Evolutionary conservation across 2,888 invertebrate species (phyloP), one percentile per base, ranked within the genome.

Genomic region (Polymixis lichenea): DNA sequence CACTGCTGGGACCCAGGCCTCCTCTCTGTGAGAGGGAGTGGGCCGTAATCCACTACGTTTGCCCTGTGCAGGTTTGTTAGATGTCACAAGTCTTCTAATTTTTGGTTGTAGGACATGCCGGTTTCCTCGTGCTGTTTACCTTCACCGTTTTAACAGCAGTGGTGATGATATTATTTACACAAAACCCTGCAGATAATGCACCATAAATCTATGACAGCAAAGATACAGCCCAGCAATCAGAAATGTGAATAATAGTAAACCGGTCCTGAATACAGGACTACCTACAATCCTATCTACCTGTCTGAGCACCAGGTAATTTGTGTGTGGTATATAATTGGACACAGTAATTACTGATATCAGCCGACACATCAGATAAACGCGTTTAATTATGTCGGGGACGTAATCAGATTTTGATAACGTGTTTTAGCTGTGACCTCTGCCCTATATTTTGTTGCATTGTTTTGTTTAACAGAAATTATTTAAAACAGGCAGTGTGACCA

Each of bases 301-400:
- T 68, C 55, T 51, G 68, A 51, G 77, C 38, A 22, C n/a, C 65
- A 64, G 74, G 78, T 82, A 78, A 85, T 78, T 82, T 78, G 82
- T 78, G 82, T 55, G 70, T 72, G 71, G 60, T 79, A 68, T 77
- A 78, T 85, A 83, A 82, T 82, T 87, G 77, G 56, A 78, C 68
- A 17, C n/a, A 60, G 75, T 82, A 86, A 87, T 86, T 87, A 87
- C 82, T 67, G 77, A 28, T 86, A 87, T 86, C 82, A 70, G 64
- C 51, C 72, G 74, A 86, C 83, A 82, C 51, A 76, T 82, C 84
- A 76, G 81, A 82, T 87, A 86, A 82, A 81, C 73, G 58, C 51
- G 82, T 75, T 83, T 80, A 81, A 86, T 87, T 87, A 82, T 80
- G 68, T 70, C 82, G 28, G 60, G 72, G 62, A 72, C 69, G 68